Evolutionary conservation across 2,113 vertebrate species (phyloP), one percentile per base, ranked within the genome.

Genomic region (Megaceryle maxima): DNA sequence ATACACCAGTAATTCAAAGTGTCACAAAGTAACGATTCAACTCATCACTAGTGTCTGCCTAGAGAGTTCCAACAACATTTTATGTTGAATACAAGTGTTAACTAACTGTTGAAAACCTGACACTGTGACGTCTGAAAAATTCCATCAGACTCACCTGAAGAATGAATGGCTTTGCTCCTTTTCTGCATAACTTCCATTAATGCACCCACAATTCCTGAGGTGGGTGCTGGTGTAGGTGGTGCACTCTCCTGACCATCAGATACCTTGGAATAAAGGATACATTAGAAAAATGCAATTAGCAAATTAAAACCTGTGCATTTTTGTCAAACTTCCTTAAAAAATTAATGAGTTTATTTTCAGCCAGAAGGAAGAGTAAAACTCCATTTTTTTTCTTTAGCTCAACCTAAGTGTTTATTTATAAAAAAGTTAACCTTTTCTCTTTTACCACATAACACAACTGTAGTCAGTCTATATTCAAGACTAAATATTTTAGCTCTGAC

Each of bases 161-260:
- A 99, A 98, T 99, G 99, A 98, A 99, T 99, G 99, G 99, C 99
- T 99, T 99, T 99, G 98, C 98, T 99, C 98, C 99, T 99, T 98
- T 99, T 99, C 98, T 99, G 99, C 99, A 99, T 99, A 97, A 99
- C 99, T 97, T 99, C 99, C 99, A 99, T 99, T 94, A 99, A 97
- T 0, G 99, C 99, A 77, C 99, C 99, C 26, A 99, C 99, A 75
- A 99, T 99, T 94, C 99, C 99, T 29, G 99, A 98, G 43, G 99
- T 97, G 68, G 99, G 98, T 16, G 98, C 98, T 33, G 99, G 94
- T 28, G 99, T 98, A 6, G 98, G 98, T 48, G 99, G 97, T 66
- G 98, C 97, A 46, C 99, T 98, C 67, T 99, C 99, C 50, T 98
- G 97, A 74, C 97, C 98, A 95, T 99, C 99, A 62, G 98, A 96